Percentiles rank a stretch among this genome's conserved stretches.
These are phyloP conservation scores for Bagarius yarrelli DNA, from an alignment of 2,113 vertebrate genomes.

Conservation along the genomic window DNA sequence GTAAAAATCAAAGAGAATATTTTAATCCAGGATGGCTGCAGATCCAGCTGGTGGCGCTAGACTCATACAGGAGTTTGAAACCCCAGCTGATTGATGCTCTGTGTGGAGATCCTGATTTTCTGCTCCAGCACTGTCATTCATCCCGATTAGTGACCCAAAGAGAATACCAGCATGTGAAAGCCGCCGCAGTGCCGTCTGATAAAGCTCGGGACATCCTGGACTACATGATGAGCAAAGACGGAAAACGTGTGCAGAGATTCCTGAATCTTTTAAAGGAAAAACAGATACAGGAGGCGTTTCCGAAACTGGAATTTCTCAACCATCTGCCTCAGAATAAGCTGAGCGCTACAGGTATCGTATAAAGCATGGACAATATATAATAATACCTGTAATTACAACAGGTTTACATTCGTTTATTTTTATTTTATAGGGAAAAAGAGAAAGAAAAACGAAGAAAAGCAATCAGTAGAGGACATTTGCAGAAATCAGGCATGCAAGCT, in stretches of 20 bases:
- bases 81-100: constrained; percentile 62
- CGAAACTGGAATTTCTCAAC: constrained; percentile 58
- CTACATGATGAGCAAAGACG: constrained; percentile 61
- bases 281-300: constrained; percentile 63
- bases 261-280: constrained; percentile 58
- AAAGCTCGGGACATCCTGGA: constrained; percentile 70
- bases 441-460: neutral
- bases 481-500: neutral
- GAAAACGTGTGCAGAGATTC: constrained; percentile 45
- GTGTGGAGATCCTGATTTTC: constrained; percentile 62
- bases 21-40: constrained; percentile 53
- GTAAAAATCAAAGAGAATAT: neutral
- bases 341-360: constrained; percentile 48
- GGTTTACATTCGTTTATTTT: neutral
- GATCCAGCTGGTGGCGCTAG: constrained; percentile 47
- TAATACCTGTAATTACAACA: neutral
- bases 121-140: constrained; percentile 69
- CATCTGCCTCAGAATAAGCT: constrained; percentile 27
- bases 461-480: neutral
- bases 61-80: constrained; percentile 60
- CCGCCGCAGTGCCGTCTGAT: constrained; percentile 45
- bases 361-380: neutral
- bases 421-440: constrained; percentile 5
- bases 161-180: constrained; percentile 64
- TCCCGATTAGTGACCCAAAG: constrained; percentile 53